Evolutionary conservation across 2,113 vertebrate genomes (phyloP).

Genomic region (Corydoras sp.): DNA sequence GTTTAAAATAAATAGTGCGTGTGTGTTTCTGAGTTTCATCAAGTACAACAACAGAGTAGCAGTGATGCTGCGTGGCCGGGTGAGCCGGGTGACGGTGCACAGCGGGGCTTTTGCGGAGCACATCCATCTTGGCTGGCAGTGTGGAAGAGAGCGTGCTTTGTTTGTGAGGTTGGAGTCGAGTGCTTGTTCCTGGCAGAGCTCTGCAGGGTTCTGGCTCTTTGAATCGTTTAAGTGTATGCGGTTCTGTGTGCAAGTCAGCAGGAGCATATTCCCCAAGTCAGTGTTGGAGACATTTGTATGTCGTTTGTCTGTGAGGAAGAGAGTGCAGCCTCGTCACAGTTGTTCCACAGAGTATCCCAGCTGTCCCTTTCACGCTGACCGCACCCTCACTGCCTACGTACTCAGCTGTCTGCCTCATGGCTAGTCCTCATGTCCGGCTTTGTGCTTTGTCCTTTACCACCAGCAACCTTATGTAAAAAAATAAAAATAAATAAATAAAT

Average conservation of each 20-base stretch:
- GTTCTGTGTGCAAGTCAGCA: not conserved
- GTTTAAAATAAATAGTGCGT: no score
- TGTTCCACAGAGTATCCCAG: conserved; percentile 39
- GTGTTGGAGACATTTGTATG: conserved; percentile 1
- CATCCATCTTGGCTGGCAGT: conserved; percentile 26
- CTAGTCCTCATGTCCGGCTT: conserved; percentile 50
- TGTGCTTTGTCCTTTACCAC: not conserved
- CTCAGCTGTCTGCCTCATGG: conserved; percentile 11
- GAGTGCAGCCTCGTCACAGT: conserved; percentile 28
- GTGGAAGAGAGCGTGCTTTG: conserved; percentile 14
- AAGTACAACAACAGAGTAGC: conserved; percentile 4
- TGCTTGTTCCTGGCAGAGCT: not conserved
- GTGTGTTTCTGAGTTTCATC: not conserved
- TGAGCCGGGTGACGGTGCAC: conserved; percentile 4
- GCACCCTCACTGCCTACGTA: conserved; percentile 50
- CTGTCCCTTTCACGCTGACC: conserved; percentile 42
- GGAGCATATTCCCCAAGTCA: not conserved
- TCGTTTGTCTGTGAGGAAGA: not conserved
- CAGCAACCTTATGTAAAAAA: not conserved
- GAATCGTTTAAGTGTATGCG: not conserved
- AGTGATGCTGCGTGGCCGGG: conserved; percentile 7
- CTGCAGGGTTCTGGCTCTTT: not conserved
- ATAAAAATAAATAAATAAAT: no score
- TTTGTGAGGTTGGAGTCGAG: not conserved
- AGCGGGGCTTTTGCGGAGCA: conserved; percentile 11